Evolutionary conservation across 1,140 invertebrate species (phyloP).

Genomic region (Ips typographus): DNA sequence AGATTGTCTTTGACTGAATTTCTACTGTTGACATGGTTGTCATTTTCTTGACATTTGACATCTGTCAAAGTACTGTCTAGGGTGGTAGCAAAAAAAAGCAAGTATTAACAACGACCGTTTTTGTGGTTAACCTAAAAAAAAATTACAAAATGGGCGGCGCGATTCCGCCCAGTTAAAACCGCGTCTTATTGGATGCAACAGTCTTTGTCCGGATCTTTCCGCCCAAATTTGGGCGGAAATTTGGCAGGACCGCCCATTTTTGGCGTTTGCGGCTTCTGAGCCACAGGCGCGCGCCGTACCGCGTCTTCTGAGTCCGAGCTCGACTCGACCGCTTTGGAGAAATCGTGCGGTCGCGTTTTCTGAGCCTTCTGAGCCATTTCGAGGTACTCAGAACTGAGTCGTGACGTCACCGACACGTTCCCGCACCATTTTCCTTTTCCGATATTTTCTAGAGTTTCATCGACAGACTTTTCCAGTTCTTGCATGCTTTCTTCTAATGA

Average conservation of each 20-base stretch:
- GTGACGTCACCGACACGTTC: slow-evolving; percentile 40
- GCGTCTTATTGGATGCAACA: slow-evolving; percentile 43
- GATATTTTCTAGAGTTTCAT: slow-evolving; percentile 34
- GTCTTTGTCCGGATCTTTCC: slow-evolving; percentile 44
- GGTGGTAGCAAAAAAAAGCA: slow-evolving; percentile 7
- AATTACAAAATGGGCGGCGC: too few species aligned
- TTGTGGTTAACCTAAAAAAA: too few species aligned
- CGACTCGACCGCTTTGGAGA: slow-evolving; percentile 34
- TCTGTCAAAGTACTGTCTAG: not conserved
- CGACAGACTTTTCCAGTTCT: slow-evolving; percentile 43
- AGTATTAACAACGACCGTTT: too few species aligned
- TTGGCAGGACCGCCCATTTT: slow-evolving; percentile 9
- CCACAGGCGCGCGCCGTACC: too few species aligned
- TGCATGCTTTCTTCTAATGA: slow-evolving; percentile 37
- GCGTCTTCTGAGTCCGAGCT: slow-evolving; percentile 15
- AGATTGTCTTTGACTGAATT: not conserved
- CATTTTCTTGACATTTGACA: too few species aligned
- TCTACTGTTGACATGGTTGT: not conserved
- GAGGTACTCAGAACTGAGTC: slow-evolving; percentile 36
- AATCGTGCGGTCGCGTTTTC: slow-evolving; percentile 16
- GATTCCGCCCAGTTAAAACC: too few species aligned
- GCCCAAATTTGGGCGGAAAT: slow-evolving; percentile 30
- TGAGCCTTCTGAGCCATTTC: not conserved
- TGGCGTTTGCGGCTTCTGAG: slow-evolving; percentile 33
- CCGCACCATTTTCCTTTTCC: slow-evolving; percentile 38